Conservation (phyloP, 2,888 invertebrate genomes). For the Mimumesa dahlbomi region DNA sequence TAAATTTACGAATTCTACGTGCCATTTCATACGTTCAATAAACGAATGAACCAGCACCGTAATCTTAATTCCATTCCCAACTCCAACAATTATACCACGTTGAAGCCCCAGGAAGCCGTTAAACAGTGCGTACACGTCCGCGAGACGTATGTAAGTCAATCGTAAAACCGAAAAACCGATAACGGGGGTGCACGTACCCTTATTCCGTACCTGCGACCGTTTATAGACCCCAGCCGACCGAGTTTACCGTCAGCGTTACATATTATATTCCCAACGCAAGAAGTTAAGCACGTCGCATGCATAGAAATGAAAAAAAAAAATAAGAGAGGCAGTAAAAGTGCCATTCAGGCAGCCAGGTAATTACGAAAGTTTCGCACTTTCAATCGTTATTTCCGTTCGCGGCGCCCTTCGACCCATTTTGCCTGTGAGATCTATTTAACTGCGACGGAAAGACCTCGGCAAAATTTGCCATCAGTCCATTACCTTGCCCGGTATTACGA, state of each 20-base stretch:
- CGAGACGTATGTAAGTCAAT: no score
- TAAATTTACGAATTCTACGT: no score
- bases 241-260: neutral
- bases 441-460: constrained; percentile 14
- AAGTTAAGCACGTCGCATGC: constrained; percentile 18
- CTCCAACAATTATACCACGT: no score
- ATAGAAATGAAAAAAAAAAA: constrained; percentile 28
- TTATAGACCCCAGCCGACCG: no score
- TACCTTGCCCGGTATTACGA: constrained; percentile 18
- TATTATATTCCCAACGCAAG: constrained; percentile 30
- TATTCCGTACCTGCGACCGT: no score
- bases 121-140: no score
- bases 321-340: constrained; percentile 22
- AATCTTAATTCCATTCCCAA: no score
- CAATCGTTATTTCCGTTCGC: constrained; percentile 34
- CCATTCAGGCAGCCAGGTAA: constrained; percentile 27
- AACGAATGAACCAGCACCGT: no score
- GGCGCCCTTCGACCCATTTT: constrained; percentile 20
- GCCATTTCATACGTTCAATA: no score
- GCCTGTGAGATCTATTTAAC: constrained; percentile 29
- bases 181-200: no score
- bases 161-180: no score
- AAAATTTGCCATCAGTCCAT: constrained; percentile 34
- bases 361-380: constrained; percentile 52
- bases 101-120: no score